These are phyloP conservation scores for Beroe ovata DNA, from an alignment of 37 sponge, comb jelly and placozoan genomes.

Conservation along the genomic window DNA sequence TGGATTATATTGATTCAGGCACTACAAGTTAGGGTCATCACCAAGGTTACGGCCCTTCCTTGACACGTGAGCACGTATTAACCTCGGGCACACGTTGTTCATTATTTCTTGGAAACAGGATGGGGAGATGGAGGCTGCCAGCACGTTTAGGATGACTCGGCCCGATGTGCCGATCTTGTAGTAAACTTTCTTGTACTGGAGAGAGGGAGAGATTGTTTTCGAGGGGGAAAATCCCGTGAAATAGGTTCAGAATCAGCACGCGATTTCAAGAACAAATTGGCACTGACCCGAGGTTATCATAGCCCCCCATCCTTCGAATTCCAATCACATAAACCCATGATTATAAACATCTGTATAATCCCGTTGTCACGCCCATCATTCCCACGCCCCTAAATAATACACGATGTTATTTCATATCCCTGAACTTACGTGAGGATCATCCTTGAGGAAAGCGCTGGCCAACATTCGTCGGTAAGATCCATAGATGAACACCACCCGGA, in stretches of 20 bases:
- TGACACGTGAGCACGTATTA: slow-evolving; percentile 52
- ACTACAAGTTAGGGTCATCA: slow-evolving; percentile 42
- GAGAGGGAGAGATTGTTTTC: neutral
- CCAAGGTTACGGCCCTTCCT: slow-evolving; percentile 61
- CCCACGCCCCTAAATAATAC: no score
- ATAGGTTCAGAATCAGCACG: no score
- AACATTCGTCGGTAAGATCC: slow-evolving; percentile 50
- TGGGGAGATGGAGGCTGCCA: slow-evolving; percentile 54
- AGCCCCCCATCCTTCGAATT: no score
- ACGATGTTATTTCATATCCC: no score
- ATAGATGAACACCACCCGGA: slow-evolving; percentile 61
- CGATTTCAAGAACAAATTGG: no score
- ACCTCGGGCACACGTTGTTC: slow-evolving; percentile 64
- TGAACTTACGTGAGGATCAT: slow-evolving; percentile 65
- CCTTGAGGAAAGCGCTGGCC: slow-evolving; percentile 60
- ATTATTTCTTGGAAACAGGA: slow-evolving; percentile 53
- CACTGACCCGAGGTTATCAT: no score
- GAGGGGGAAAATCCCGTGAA: no score
- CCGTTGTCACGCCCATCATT: no score
- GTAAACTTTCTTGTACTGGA: slow-evolving; percentile 59
- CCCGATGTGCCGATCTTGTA: slow-evolving; percentile 62
- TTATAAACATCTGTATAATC: no score
- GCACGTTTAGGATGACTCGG: slow-evolving; percentile 29
- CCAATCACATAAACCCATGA: no score
- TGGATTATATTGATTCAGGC: no score